phyloP scores from a whole-genome alignment of 2,888 invertebrate species.

The Microchrysa polita region DNA sequence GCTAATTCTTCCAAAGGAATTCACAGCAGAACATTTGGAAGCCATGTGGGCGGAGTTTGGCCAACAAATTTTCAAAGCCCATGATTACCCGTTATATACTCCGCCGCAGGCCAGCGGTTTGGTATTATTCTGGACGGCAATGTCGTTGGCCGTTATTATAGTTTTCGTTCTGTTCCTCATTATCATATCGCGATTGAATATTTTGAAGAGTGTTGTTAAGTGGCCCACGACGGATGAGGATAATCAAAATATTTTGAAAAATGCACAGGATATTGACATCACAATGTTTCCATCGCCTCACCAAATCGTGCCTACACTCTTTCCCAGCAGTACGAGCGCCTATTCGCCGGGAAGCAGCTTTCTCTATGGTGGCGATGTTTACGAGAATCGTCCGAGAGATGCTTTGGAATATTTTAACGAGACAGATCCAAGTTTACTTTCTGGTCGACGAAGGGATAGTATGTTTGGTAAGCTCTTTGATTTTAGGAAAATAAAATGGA shows the following conservation, averaged over 20 bases:
- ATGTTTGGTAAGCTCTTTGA: conserved; percentile 20
- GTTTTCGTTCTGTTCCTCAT: conserved; percentile 49
- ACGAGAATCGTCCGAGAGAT: conserved; percentile 34
- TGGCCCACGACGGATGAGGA: conserved; percentile 48
- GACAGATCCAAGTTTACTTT: conserved; percentile 25
- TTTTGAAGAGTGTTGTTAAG: conserved; percentile 45
- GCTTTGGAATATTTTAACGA: conserved; percentile 23
- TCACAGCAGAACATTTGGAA: conserved; percentile 49
- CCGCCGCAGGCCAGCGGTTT: conserved; percentile 48
- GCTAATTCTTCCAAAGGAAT: not conserved
- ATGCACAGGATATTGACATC: conserved; percentile 50
- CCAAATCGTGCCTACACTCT: conserved; percentile 53
- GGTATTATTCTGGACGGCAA: conserved; percentile 52
- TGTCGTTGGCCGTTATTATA: conserved; percentile 49
- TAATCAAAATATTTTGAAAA: conserved; percentile 46
- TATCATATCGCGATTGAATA: conserved; percentile 43
- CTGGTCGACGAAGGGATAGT: conserved; percentile 20
- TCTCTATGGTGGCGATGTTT: conserved; percentile 34
- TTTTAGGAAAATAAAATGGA: not conserved
- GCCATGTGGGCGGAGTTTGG: conserved; percentile 51
- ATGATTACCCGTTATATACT: conserved; percentile 48
- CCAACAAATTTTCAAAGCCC: conserved; percentile 32
- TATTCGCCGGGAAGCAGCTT: conserved; percentile 32
- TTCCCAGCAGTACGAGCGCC: conserved; percentile 47
- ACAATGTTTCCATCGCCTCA: conserved; percentile 54